Evolutionary conservation across 2,797 vertebrate species (phyloP).

Genomic region (Tympanoctomys barrerae): DNA sequence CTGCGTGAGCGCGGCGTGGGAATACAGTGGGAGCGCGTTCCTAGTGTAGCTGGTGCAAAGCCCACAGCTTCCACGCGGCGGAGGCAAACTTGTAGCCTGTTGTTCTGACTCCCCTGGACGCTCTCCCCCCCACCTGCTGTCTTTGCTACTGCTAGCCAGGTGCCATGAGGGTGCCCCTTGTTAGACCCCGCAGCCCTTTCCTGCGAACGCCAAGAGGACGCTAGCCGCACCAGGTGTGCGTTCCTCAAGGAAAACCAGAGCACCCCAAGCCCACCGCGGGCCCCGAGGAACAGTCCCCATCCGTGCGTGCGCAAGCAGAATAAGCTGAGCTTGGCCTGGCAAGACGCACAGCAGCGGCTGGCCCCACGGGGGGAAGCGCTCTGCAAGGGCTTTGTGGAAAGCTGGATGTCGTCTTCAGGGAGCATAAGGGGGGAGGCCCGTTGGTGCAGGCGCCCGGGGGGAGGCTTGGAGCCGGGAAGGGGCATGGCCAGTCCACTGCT

Average conservation of each 20-base stretch:
- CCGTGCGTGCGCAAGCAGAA: neutral
- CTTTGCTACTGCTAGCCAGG: neutral
- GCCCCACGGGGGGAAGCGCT: neutral
- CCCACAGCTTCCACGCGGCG: constrained; percentile 14
- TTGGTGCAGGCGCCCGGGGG: accelerated
- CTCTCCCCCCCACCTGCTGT: neutral
- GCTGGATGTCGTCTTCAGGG: neutral
- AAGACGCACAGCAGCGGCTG: neutral
- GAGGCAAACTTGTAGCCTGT: constrained; percentile 34
- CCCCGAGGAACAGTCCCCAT: neutral
- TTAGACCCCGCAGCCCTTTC: neutral
- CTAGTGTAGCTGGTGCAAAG: constrained; percentile 13
- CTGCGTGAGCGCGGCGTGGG: constrained; percentile 33
- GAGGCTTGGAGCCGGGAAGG: neutral
- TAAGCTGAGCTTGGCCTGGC: neutral
- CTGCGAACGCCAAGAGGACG: neutral
- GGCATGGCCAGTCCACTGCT: neutral
- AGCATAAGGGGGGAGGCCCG: neutral
- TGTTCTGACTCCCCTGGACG: neutral
- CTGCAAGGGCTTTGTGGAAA: neutral
- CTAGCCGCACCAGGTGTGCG: too few species aligned
- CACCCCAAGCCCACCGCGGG: neutral
- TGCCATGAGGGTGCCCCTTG: neutral
- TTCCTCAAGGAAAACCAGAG: neutral
- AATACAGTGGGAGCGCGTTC: constrained; percentile 52